phyloP scores from a whole-genome alignment of 2,797 vertebrate genomes.

The Sebastes hubbsi region DNA sequence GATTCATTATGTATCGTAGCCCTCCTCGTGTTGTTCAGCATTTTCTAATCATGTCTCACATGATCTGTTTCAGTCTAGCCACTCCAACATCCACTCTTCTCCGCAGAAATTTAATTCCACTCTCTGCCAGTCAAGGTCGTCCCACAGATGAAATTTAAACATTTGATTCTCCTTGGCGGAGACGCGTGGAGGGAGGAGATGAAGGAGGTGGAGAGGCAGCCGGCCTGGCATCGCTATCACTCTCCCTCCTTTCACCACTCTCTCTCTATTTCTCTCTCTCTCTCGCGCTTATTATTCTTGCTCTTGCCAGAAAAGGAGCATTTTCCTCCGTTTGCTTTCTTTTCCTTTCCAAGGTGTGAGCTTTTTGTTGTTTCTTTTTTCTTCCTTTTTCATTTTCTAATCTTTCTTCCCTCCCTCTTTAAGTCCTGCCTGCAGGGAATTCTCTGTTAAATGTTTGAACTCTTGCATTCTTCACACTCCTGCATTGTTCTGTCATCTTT shows the following conservation, averaged over 20 bases:
- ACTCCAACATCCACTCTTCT: slow-evolving; percentile 57
- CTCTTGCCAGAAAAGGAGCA: background rate
- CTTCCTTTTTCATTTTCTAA: background rate
- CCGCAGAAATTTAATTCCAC: slow-evolving; percentile 62
- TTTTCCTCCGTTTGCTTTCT: background rate
- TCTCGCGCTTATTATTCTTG: background rate
- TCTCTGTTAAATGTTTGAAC: slow-evolving; percentile 14
- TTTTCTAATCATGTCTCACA: slow-evolving; percentile 63
- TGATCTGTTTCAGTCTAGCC: slow-evolving; percentile 47
- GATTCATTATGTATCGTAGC: slow-evolving; percentile 48
- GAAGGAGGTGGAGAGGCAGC: slow-evolving; percentile 12
- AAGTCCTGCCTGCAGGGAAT: slow-evolving; percentile 11
- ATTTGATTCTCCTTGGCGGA: slow-evolving; percentile 57
- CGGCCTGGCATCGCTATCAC: slow-evolving; percentile 1
- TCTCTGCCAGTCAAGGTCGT: slow-evolving; percentile 65
- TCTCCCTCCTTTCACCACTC: background rate
- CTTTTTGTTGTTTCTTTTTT: background rate
- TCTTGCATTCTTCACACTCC: slow-evolving; percentile 7
- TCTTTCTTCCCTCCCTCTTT: background rate
- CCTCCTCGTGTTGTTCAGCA: slow-evolving; percentile 35
- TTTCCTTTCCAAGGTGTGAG: background rate
- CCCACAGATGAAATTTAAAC: slow-evolving; percentile 64
- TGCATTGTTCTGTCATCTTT: slow-evolving; percentile 12
- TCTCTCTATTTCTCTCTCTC: background rate
- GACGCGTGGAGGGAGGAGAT: slow-evolving; percentile 25